Evolutionary conservation across 2,888 invertebrate genomes (phyloP).

Genomic region (Oscheius sp.): DNA sequence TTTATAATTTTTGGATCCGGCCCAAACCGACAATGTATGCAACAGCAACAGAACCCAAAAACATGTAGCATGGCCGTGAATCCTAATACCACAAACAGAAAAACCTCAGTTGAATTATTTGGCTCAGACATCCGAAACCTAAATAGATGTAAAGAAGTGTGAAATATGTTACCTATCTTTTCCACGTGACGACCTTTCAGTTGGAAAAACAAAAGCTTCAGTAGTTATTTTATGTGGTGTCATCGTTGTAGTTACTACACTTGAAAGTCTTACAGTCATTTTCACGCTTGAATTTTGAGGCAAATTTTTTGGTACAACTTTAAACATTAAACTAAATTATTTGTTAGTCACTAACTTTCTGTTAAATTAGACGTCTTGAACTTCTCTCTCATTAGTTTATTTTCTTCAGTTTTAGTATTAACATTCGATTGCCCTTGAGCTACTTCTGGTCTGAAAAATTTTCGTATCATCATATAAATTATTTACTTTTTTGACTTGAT

Average conservation of each 20-base stretch:
- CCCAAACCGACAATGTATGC: conserved; percentile 37
- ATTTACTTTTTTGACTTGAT: not conserved
- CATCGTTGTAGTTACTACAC: conserved; percentile 4
- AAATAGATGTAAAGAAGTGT: too few species aligned
- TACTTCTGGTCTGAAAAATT: conserved; percentile 41
- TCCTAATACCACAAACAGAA: conserved; percentile 25
- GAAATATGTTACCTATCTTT: conserved; percentile 12
- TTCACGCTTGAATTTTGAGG: too few species aligned
- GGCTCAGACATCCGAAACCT: too few species aligned
- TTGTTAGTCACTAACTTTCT: too few species aligned
- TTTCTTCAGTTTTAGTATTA: conserved; percentile 44
- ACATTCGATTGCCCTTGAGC: conserved; percentile 35
- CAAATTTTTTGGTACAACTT: too few species aligned
- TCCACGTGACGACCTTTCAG: not conserved
- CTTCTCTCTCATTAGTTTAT: conserved; percentile 28
- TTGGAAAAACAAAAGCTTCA: not conserved
- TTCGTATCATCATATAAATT: not conserved
- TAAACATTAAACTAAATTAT: too few species aligned
- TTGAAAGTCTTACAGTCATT: too few species aligned
- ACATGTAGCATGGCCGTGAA: conserved; percentile 19
- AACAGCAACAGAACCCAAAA: conserved; percentile 50
- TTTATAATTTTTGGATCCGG: conserved; percentile 47
- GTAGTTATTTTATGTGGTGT: conserved; percentile 33
- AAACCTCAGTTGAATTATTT: too few species aligned
- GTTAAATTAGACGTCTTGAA: too few species aligned